Conservation (phyloP, 2,113 vertebrate genomes). For the Cercocebus atys region DNA sequence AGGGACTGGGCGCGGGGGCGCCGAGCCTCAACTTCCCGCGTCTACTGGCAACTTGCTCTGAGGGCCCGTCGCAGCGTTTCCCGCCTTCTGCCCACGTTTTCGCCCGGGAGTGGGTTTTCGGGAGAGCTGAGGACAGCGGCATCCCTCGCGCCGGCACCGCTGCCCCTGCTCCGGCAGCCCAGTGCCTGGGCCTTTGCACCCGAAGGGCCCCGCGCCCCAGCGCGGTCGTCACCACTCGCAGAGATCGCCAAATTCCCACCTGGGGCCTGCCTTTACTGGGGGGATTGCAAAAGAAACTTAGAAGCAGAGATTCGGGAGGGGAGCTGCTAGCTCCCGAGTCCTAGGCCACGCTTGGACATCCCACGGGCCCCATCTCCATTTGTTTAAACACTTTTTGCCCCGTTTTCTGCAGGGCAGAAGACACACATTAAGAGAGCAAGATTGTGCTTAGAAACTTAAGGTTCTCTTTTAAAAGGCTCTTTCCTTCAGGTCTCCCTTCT, state of each 20-base stretch:
- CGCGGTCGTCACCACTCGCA: accelerated
- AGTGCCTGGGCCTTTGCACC: not conserved
- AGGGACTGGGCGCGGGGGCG: not conserved
- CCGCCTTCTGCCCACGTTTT: not conserved
- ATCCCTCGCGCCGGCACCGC: not conserved
- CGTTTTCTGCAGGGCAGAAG: not conserved
- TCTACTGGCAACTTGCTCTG: not conserved
- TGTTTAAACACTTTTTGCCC: not conserved
- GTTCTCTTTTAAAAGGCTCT: not conserved
- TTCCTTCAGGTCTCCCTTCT: not conserved
- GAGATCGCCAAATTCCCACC: not conserved
- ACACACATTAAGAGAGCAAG: not conserved
- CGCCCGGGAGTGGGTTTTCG: accelerated
- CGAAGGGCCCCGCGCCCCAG: accelerated
- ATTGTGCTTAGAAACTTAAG: not conserved
- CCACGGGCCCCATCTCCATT: not conserved
- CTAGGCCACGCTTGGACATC: not conserved
- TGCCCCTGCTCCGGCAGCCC: not conserved
- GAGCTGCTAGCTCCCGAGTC: not conserved
- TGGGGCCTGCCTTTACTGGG: not conserved
- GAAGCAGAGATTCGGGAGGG: not conserved
- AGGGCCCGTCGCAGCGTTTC: not conserved
- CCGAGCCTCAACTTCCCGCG: not conserved
- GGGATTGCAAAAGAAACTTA: not conserved
- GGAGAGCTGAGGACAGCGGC: not conserved